A percentile compares a stretch with the other conserved stretches of the same genome.
Evolutionary conservation across 1,140 invertebrate species (phyloP).

Genomic region (Bombus sibiricus): DNA sequence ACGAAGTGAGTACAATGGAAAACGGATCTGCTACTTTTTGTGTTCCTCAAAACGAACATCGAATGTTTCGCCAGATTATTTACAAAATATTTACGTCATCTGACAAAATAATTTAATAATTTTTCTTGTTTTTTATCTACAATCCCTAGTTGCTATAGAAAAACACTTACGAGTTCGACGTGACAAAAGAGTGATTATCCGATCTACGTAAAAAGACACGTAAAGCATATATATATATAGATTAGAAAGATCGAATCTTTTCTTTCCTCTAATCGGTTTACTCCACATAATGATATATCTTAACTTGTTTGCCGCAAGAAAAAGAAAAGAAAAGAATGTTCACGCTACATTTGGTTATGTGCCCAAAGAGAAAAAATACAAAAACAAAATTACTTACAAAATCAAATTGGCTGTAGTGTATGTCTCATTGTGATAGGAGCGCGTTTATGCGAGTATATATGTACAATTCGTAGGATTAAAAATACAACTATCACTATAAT

Average conservation of each 20-base stretch:
- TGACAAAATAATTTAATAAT: constrained; percentile 53
- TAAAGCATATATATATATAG: constrained; percentile 41
- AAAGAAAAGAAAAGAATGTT: constrained; percentile 53
- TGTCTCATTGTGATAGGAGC: constrained; percentile 30
- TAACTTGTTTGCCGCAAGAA: constrained; percentile 41
- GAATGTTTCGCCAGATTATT: no score
- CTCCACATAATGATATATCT: constrained; percentile 9
- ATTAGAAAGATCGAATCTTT: constrained; percentile 43
- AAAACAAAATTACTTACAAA: constrained; percentile 34
- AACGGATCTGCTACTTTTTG: neutral
- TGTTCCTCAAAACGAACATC: neutral
- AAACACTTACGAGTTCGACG: constrained; percentile 56
- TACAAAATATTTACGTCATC: neutral
- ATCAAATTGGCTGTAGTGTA: constrained; percentile 40
- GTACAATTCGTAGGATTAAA: constrained; percentile 61
- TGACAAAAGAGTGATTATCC: constrained; percentile 45
- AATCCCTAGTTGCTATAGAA: constrained; percentile 59
- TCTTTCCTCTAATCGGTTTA: constrained; percentile 8
- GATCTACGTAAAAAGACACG: constrained; percentile 51
- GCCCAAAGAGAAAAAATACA: constrained; percentile 23
- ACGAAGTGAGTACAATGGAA: neutral
- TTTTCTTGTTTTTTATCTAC: constrained; percentile 58
- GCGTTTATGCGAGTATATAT: constrained; percentile 56
- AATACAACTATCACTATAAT: constrained; percentile 36
- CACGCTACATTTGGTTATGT: constrained; percentile 68